Conservation (phyloP, 2,888 invertebrate genomes). For the Mythimna loreyi region DNA sequence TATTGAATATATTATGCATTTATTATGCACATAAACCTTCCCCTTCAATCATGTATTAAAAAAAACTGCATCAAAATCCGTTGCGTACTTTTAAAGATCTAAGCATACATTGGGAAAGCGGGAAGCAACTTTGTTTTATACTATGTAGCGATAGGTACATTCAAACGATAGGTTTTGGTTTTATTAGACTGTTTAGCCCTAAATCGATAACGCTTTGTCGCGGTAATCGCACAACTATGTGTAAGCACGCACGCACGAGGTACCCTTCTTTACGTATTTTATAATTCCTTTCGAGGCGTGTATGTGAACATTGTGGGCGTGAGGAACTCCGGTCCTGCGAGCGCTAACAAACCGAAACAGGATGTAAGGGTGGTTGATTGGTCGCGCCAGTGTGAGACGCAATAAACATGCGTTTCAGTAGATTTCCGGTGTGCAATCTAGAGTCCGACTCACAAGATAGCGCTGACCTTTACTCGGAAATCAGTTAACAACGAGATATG, state of each 20-base stretch:
- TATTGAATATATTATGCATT: too few relatives aligned
- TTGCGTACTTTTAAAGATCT: too few relatives aligned
- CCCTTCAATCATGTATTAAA: too few relatives aligned
- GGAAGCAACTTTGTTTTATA: too few relatives aligned
- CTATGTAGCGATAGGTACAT: too few relatives aligned
- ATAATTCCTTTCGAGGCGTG: neutral
- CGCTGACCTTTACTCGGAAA: neutral
- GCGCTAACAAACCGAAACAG: neutral
- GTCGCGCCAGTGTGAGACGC: too few relatives aligned
- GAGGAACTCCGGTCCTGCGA: neutral
- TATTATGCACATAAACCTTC: too few relatives aligned
- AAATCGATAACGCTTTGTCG: constrained; percentile 32
- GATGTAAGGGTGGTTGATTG: neutral
- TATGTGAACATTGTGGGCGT: neutral
- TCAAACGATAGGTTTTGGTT: constrained; percentile 16
- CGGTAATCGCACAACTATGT: constrained; percentile 27
- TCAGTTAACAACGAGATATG: neutral
- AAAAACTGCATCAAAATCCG: too few relatives aligned
- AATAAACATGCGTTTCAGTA: neutral
- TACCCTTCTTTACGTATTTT: neutral
- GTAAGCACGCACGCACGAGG: constrained; percentile 14
- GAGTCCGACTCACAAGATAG: neutral
- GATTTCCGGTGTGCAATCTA: constrained; percentile 4
- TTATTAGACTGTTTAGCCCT: constrained; percentile 5
- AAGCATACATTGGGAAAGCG: too few relatives aligned